Base-by-base conservation (phyloP, 2,888 invertebrate species). In the Eumerus sabulonum region DNA sequence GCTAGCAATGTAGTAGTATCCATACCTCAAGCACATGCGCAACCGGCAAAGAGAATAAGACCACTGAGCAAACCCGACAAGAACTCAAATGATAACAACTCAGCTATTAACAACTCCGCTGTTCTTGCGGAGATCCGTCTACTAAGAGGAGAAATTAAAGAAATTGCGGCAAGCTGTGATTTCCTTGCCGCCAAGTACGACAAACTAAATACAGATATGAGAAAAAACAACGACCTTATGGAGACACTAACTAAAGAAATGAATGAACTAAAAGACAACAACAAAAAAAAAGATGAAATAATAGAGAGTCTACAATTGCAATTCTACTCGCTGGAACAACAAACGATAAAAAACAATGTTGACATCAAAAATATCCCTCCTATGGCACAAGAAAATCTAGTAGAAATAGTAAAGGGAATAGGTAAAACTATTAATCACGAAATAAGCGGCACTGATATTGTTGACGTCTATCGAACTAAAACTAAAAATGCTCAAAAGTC, bases 271-370 rank as follows among this genome's bases (percentile, higher is more conserved):
- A 59, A 47, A 53, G 53, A 68, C 14, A 38, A 11, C 9, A 68
- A 68, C 3, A 59, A 60, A 16, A 45, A 19, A 35, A 60, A 68
- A 53, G 45, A 51, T 11, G 17, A 56, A 13, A 17, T 60, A 1
- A 60, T 53, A 18, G 53, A 51, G 35, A 68, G 45, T 5, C 59
- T 68, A 51, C 59, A 68, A 40, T n/a, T 36, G 53, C 68, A 68
- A 53, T 53, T 60, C 4, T 38, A 68, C 68, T 38, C 27, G 3
- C 11, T 53, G 11, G 68, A 68, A 45, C 51, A 60, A 45, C 59
- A 68, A 53, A 40, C 53, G n/a, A 13, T 59, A 5, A 51, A 18
- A 16, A 67, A 67, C 14, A 67, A 59, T 19, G 16, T 67, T 4
- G 67, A 67, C 1, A 67, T 59, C 17, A 53, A 68, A 54, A 51